Conservation (phyloP, 2,888 invertebrate species). For the Malthinus seriepunctatus region DNA sequence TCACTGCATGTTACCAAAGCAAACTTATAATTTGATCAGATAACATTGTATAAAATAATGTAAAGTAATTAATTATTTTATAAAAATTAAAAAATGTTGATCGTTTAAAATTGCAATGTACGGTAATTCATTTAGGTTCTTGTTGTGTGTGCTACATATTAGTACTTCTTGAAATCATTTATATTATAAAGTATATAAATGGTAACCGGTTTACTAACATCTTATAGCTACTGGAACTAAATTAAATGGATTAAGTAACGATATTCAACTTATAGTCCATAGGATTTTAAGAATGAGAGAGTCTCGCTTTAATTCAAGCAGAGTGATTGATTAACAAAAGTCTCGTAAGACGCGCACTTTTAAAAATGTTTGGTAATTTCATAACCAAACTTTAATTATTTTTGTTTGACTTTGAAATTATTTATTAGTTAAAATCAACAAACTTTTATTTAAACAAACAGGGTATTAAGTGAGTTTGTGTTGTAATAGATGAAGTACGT, state of each 20-base stretch:
- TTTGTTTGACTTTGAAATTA: not conserved
- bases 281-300: conserved; percentile 12
- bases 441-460: too few relatives aligned
- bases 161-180: conserved; percentile 5
- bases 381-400: conserved; percentile 1
- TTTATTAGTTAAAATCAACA: too few relatives aligned
- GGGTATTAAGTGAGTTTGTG: too few relatives aligned
- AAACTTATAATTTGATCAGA: conserved; percentile 24
- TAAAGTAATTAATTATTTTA: conserved; percentile 21
- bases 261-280: conserved; percentile 18
- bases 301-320: conserved; percentile 14
- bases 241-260: conserved; percentile 25
- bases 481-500: too few relatives aligned
- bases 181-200: not conserved
- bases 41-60: conserved; percentile 20
- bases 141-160: not conserved
- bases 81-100: conserved; percentile 23
- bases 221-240: conserved; percentile 26
- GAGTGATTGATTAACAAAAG: conserved; percentile 19
- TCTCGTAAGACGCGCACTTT: not conserved
- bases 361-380: not conserved
- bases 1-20: conserved; percentile 15
- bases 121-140: conserved; percentile 11
- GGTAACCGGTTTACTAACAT: conserved; percentile 22
- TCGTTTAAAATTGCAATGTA: conserved; percentile 19